A percentile compares a stretch with the other conserved stretches of the same genome.
Conservation (phyloP, 2,797 vertebrate genomes). For the Pygocentrus nattereri region DNA sequence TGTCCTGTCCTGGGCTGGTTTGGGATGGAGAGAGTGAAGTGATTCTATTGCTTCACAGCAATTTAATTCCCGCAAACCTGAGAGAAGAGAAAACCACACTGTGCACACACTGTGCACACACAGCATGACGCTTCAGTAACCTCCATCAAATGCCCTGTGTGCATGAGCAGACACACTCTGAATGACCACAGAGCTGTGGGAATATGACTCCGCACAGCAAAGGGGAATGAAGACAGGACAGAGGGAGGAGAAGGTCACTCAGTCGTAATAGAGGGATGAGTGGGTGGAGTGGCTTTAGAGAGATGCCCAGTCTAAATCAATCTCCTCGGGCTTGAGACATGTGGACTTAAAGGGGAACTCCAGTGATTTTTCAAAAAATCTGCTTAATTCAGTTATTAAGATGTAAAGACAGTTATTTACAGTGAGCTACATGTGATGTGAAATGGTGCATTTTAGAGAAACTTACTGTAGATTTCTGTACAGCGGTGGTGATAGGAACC, state of each 20-base stretch:
- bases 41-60: background rate
- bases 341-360: background rate
- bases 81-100: constrained; percentile 6
- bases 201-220: constrained; percentile 17
- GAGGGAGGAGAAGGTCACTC: background rate
- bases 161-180: constrained; percentile 33
- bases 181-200: constrained; percentile 6
- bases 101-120: background rate
- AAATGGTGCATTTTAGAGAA: no score
- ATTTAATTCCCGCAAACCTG: background rate
- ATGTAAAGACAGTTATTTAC: no score
- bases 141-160: constrained; percentile 25
- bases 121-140: constrained; percentile 1
- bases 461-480: no score
- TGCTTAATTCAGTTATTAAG: no score
- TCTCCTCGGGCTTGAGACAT: background rate
- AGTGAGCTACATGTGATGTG: no score
- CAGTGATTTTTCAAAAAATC: no score
- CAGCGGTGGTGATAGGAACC: no score
- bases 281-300: background rate
- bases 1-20: background rate
- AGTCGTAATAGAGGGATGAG: constrained; percentile 3
- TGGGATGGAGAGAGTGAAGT: background rate
- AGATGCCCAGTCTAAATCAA: background rate
- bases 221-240: constrained; percentile 17